Evolutionary conservation across 2,113 vertebrate species (phyloP), one percentile per base, ranked within the genome.

Genomic region (Gobiocypris rarus): DNA sequence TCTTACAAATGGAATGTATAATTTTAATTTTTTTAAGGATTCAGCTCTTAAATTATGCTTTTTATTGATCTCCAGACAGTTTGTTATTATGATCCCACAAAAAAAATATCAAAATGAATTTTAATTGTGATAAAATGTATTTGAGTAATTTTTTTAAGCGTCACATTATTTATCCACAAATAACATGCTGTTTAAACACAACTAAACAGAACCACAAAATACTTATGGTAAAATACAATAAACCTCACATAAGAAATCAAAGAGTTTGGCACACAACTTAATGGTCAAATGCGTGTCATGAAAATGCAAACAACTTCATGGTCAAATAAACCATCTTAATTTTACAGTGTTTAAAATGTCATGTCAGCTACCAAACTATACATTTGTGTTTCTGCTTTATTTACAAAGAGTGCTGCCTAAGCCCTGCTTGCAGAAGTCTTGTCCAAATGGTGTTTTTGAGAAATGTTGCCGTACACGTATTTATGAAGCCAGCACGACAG

Each of bases 391-490:
- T 5, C 11, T 71, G 22, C 45, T 71, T 45, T 24, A 11, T 70
- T 70, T 70, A 70, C 19, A 24, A 73, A 45, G 41, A 73, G 10
- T 45, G 69, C 69, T 45, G 67, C 67, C 34, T 38, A 28, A 77
- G 34, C 13, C 54, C 13, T 43, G 38, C 56, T 45, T 26, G 38
- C 38, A 15, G 19, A 58, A 58, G 59, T 77, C 52, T 77, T 59
- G 6, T 38, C 52, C 52, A 41, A 77, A 77, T 9, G 41, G 54
- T 77, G 52, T 19, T 58, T 78, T 58, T 61, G 56, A 48, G 58
- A 63, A 43, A 79, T 48, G 15, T 48, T 45, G 4, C 41, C 9
- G 17, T 63, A 3, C 38, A 14, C 24, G 2, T 79, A 38, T 63
- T 65, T 61, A 79, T 65, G 76, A 79, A 59, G 28, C 52, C 17